A percentile compares a stretch with the other conserved stretches of the same genome.
Conservation (phyloP, 2,113 vertebrate species). For the Beaufortia kweichowensis region DNA sequence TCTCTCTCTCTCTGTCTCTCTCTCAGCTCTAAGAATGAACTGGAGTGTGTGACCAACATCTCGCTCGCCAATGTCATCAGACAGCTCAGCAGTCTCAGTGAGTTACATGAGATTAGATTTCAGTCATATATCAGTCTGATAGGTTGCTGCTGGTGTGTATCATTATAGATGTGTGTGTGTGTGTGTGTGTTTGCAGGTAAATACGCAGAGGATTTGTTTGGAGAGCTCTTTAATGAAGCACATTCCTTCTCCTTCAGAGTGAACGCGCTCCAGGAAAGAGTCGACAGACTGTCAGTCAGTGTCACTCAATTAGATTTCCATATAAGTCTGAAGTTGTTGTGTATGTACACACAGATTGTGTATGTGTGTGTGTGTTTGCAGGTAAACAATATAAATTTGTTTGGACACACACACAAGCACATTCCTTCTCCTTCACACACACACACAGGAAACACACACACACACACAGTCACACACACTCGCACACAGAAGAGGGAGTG, state of each 20-base stretch:
- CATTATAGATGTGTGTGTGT: too few relatives aligned
- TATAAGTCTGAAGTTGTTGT: slow-evolving; percentile 96
- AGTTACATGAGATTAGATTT: slow-evolving; percentile 58
- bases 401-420: not conserved
- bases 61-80: slow-evolving; percentile 98
- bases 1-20: slow-evolving; percentile 7
- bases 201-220: slow-evolving; percentile 99
- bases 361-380: too few relatives aligned
- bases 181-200: slow-evolving; percentile 79
- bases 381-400: too few relatives aligned
- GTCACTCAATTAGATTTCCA: slow-evolving; percentile 98
- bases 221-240: slow-evolving; percentile 97
- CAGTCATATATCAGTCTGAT: too few relatives aligned
- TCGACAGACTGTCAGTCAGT: slow-evolving; percentile 95
- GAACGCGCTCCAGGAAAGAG: slow-evolving; percentile 97
- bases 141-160: too few relatives aligned
- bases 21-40: slow-evolving; percentile 91
- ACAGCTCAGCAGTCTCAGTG: slow-evolving; percentile 97
- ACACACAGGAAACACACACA: too few relatives aligned
- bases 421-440: not conserved
- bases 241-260: slow-evolving; percentile 98
- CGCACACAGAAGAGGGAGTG: too few relatives aligned
- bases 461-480: too few relatives aligned
- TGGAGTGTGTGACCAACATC: slow-evolving; percentile 98
- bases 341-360: slow-evolving; percentile 79